phyloP scores from a whole-genome alignment of 1,140 invertebrate species.

The Orius insidiosus region DNA sequence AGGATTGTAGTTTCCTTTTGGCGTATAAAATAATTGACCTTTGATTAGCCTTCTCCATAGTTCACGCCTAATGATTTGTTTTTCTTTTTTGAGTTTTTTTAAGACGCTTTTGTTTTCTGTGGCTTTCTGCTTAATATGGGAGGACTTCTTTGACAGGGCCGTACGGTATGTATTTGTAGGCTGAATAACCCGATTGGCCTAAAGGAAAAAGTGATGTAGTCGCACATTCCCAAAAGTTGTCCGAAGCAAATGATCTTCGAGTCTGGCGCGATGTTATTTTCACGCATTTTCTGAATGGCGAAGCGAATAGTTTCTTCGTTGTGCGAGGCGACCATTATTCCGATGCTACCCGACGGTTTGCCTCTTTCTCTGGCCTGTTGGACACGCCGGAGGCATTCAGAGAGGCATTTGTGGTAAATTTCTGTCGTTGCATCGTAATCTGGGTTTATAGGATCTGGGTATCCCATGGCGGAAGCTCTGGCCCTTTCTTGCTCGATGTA shows the following conservation, averaged over 20 bases:
- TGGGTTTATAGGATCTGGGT: slow-evolving; percentile 88
- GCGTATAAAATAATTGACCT: slow-evolving; percentile 59
- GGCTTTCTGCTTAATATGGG: slow-evolving; percentile 79
- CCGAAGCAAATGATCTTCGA: slow-evolving; percentile 76
- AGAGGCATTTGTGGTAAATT: slow-evolving; percentile 74
- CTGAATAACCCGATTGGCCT: slow-evolving; percentile 92
- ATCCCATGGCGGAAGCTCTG: slow-evolving; percentile 68
- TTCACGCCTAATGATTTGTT: slow-evolving; percentile 52
- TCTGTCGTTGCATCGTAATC: slow-evolving; percentile 79
- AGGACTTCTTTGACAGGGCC: slow-evolving; percentile 92
- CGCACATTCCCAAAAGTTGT: slow-evolving; percentile 94
- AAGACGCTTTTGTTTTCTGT: slow-evolving; percentile 84
- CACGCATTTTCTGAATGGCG: slow-evolving; percentile 76
- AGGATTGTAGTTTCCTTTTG: too few species aligned
- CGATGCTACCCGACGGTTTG: slow-evolving; percentile 52
- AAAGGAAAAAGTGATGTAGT: slow-evolving; percentile 89
- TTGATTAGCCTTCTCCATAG: slow-evolving; percentile 48
- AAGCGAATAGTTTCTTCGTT: slow-evolving; percentile 94
- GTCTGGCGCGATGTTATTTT: slow-evolving; percentile 65
- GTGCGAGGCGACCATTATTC: slow-evolving; percentile 94
- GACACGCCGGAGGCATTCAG: slow-evolving; percentile 66
- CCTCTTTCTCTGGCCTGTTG: slow-evolving; percentile 49
- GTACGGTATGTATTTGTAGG: slow-evolving; percentile 97
- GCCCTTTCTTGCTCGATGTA: slow-evolving; percentile 95
- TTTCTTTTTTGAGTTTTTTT: slow-evolving; percentile 73